A percentile compares a stretch with the other conserved stretches of the same genome.
Conservation (phyloP, 2,113 vertebrate genomes). For the Neogale vison region DNA sequence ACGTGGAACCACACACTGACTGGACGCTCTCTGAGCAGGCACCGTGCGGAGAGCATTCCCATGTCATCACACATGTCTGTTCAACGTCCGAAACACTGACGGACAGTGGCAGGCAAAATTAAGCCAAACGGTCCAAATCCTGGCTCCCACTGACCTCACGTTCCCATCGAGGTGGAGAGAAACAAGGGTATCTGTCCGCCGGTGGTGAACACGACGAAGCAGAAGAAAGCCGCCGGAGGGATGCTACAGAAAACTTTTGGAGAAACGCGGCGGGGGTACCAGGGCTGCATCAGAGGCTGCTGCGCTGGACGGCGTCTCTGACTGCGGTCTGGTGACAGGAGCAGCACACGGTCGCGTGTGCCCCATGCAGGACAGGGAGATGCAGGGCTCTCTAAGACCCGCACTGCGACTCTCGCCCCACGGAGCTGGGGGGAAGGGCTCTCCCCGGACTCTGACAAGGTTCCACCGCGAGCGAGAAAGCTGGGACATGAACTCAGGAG, state of each 20-base stretch:
- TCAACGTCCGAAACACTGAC: background rate
- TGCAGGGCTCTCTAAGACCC: background rate
- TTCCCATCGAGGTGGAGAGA: background rate
- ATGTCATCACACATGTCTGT: background rate
- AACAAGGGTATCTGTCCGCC: background rate
- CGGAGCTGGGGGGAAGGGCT: background rate
- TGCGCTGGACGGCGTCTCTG: slow-evolving; percentile 25
- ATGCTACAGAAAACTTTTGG: slow-evolving; percentile 3
- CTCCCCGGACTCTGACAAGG: background rate
- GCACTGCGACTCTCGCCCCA: background rate
- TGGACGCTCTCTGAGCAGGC: background rate
- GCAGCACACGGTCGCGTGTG: background rate
- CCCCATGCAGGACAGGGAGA: too few relatives aligned
- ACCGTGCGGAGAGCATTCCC: background rate
- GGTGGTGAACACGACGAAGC: slow-evolving; percentile 4
- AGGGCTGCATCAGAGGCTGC: background rate
- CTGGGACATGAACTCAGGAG: background rate
- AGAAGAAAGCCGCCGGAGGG: slow-evolving; percentile 9
- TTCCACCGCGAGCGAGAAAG: background rate
- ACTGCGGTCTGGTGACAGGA: background rate
- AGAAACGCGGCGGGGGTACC: background rate
- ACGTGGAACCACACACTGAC: background rate
- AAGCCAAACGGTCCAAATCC: background rate
- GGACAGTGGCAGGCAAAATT: background rate
- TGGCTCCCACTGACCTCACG: background rate